Conservation (phyloP, 1,140 invertebrate species). For the Phthorimaea operculella region DNA sequence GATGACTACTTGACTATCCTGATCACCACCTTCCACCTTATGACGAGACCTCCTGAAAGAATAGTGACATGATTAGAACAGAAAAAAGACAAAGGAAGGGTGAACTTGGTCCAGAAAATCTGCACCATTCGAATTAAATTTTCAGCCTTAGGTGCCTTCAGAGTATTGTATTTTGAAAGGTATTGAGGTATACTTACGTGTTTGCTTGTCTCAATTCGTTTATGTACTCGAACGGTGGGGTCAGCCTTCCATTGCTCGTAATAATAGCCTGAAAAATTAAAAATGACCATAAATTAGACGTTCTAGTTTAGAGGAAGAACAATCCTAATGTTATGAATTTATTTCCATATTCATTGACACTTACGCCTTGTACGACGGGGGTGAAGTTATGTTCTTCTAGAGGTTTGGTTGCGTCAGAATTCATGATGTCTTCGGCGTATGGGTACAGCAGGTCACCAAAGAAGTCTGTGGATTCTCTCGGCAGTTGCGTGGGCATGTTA, state of each 20-base stretch:
- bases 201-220: conserved; percentile 79
- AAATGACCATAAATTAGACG: background rate
- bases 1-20: conserved; percentile 79
- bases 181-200: conserved; percentile 34
- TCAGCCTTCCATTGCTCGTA: conserved; percentile 93
- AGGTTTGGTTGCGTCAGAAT: conserved; percentile 87
- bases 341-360: conserved; percentile 44
- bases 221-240: conserved; percentile 96
- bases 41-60: conserved; percentile 66
- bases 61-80: conserved; percentile 36
- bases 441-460: conserved; percentile 95
- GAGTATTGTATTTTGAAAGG: too few relatives aligned
- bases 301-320: too few relatives aligned
- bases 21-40: conserved; percentile 63
- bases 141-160: too few relatives aligned
- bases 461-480: conserved; percentile 96
- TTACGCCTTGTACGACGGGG: conserved; percentile 84
- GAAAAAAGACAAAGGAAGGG: too few relatives aligned
- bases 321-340: too few relatives aligned
- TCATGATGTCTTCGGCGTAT: conserved; percentile 90
- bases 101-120: too few relatives aligned
- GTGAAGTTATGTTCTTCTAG: conserved; percentile 83
- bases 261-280: conserved; percentile 84
- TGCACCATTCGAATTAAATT: too few relatives aligned
- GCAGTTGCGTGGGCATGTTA: conserved; percentile 99